These are phyloP conservation scores for Glyptemys insculpta DNA, from an alignment of 2,797 vertebrate species.

Conservation along the genomic window DNA sequence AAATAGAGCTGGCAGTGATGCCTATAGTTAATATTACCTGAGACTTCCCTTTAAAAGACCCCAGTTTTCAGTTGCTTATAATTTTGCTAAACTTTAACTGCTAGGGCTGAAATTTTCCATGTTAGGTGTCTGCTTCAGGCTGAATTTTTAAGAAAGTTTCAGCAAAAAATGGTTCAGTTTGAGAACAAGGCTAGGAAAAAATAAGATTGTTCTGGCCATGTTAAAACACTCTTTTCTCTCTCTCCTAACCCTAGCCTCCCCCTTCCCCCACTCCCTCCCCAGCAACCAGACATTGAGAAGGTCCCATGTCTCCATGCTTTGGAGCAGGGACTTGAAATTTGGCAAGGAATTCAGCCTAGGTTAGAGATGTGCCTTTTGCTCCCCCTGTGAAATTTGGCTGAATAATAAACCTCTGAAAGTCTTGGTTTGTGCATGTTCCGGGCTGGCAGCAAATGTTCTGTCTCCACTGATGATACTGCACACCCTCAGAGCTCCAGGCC, in stretches of 20 bases:
- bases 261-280: not conserved
- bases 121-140: not conserved
- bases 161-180: not conserved
- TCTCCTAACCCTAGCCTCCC: too few relatives aligned
- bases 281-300: not conserved
- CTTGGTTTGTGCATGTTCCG: not conserved
- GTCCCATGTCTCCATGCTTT: not conserved
- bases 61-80: slow-evolving; percentile 62
- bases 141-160: not conserved
- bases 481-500: not conserved
- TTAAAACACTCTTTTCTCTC: not conserved
- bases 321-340: not conserved
- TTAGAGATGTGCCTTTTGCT: not conserved
- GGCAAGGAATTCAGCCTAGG: not conserved
- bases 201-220: not conserved
- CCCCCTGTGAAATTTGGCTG: slow-evolving; percentile 25
- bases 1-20: slow-evolving; percentile 36
- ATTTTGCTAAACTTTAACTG: not conserved
- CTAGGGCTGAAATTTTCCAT: not conserved
- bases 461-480: not conserved
- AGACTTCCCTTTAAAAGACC: slow-evolving; percentile 1
- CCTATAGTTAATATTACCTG: slow-evolving; percentile 3
- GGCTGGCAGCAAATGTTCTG: not conserved
- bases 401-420: not conserved
- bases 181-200: not conserved